These are phyloP conservation scores for Alethe castanea DNA, from an alignment of 2,113 vertebrate species.

Conservation along the genomic window DNA sequence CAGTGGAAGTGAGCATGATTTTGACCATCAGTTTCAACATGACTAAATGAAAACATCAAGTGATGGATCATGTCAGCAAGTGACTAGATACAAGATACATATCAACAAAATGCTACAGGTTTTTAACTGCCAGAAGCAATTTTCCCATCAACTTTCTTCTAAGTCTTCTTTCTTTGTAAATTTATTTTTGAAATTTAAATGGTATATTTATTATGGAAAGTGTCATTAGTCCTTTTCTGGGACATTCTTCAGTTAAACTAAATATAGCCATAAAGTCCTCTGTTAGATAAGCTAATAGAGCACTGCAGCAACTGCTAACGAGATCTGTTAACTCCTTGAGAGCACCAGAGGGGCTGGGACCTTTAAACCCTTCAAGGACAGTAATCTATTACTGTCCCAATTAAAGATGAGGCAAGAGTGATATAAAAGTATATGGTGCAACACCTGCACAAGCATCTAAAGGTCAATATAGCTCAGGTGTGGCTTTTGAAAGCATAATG, in stretches of 20 bases:
- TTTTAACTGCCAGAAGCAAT: not conserved
- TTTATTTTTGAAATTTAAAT: not conserved
- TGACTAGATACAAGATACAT: not conserved
- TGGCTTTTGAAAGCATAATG: not conserved
- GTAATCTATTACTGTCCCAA: not conserved
- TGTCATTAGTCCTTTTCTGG: not conserved
- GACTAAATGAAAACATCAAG: not conserved
- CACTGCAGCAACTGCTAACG: not conserved
- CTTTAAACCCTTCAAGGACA: not conserved
- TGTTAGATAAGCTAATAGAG: not conserved
- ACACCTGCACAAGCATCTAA: not conserved
- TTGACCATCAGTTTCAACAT: not conserved
- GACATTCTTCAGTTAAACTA: constrained; percentile 25
- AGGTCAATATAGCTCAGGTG: not conserved
- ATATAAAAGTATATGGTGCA: not conserved
- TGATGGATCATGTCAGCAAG: not conserved
- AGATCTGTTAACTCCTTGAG: not conserved
- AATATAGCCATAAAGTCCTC: not conserved
- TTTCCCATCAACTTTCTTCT: not conserved
- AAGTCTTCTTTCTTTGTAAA: not conserved
- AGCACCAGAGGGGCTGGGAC: not conserved
- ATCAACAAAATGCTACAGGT: not conserved
- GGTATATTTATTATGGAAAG: not conserved
- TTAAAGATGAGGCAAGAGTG: not conserved
- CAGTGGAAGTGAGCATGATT: not conserved